A percentile compares a stretch with the other conserved stretches of the same genome.
phyloP scores from a whole-genome alignment of 2,113 vertebrate genomes.

The Tylochromis polylepis region DNA sequence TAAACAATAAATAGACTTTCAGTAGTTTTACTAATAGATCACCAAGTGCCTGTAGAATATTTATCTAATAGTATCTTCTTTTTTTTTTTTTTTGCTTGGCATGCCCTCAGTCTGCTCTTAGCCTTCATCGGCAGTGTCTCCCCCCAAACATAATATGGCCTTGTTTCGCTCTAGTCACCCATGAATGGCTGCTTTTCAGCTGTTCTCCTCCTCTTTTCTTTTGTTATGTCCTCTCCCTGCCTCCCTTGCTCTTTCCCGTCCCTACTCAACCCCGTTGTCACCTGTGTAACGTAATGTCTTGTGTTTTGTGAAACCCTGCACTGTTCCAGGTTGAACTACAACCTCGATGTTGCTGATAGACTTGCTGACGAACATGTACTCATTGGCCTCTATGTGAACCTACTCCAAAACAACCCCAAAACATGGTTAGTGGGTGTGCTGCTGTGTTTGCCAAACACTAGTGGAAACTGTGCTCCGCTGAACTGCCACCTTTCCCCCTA shows the following conservation, averaged over 20 bases:
- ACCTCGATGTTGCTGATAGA: constrained; percentile 96
- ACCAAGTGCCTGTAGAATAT: not conserved
- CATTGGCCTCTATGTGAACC: constrained; percentile 95
- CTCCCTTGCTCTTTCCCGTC: not conserved
- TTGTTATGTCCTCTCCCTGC: constrained; percentile 8
- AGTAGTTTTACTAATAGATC: constrained; percentile 21
- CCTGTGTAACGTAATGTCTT: constrained; percentile 47
- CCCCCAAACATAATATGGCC: constrained; percentile 54
- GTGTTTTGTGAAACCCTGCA: constrained; percentile 60
- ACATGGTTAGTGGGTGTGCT: constrained; percentile 91
- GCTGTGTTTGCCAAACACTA: constrained; percentile 50
- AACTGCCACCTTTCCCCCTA: not conserved
- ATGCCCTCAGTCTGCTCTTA: constrained; percentile 27
- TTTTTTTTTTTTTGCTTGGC: not conserved
- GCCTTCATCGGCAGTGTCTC: constrained; percentile 23
- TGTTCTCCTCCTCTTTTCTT: constrained; percentile 33
- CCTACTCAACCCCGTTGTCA: constrained; percentile 8
- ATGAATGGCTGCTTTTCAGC: constrained; percentile 57
- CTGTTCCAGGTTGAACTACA: constrained; percentile 93
- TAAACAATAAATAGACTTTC: not conserved
- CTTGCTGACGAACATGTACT: constrained; percentile 98
- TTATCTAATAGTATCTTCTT: not conserved
- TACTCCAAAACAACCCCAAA: constrained; percentile 86
- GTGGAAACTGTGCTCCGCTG: constrained; percentile 26
- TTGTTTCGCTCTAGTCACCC: constrained; percentile 58